Percentiles rank a stretch among this genome's conserved stretches.
phyloP scores from a whole-genome alignment of 2,113 vertebrate species.

The Mixornis gularis region DNA sequence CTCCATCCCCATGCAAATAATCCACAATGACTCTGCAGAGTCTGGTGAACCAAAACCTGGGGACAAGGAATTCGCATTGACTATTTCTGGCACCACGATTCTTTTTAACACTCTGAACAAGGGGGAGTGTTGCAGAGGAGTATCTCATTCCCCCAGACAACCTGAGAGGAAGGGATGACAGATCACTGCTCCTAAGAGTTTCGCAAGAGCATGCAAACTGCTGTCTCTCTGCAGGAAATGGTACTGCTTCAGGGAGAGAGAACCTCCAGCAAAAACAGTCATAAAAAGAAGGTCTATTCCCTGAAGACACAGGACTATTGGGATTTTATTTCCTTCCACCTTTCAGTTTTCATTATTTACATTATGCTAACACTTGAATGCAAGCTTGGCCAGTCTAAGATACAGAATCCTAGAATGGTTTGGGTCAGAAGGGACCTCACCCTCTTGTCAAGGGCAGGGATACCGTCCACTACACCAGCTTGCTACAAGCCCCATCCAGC shows the following conservation, averaged over 20 bases:
- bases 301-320: neutral
- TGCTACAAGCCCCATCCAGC: neutral
- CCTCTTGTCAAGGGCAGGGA: neutral
- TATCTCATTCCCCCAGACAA: constrained; percentile 15
- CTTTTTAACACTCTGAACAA: neutral
- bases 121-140: constrained; percentile 8
- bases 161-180: neutral
- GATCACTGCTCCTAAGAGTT: neutral
- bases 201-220: neutral
- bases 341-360: neutral
- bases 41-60: constrained; percentile 1
- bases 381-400: neutral
- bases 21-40: neutral
- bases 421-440: neutral
- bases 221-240: neutral
- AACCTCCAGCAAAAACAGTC: neutral
- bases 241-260: neutral
- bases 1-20: neutral
- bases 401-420: neutral
- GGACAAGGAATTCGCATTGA: neutral
- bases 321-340: neutral
- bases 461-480: neutral
- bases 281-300: neutral
- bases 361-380: neutral
- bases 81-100: neutral